Percentiles rank a stretch among this genome's conserved stretches.
These are phyloP conservation scores for Acrobasis repandana DNA, from an alignment of 2,888 invertebrate genomes.

Conservation along the genomic window DNA sequence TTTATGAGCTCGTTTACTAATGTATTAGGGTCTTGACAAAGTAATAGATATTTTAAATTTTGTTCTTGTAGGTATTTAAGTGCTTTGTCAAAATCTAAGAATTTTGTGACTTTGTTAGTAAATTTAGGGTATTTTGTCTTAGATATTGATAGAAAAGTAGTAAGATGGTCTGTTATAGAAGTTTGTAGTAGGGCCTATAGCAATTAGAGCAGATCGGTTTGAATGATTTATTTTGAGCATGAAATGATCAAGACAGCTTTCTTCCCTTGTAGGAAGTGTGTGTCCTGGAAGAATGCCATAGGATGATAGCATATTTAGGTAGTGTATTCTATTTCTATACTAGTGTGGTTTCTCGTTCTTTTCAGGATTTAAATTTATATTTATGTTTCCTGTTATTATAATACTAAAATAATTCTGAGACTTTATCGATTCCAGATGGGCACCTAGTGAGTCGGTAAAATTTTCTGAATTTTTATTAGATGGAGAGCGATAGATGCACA, in stretches of 20 bases:
- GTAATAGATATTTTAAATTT: too few relatives aligned
- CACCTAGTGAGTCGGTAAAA: background rate
- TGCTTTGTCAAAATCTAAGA: background rate
- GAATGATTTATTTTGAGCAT: background rate
- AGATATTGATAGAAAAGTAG: background rate
- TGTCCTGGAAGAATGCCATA: background rate
- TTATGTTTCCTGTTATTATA: constrained; percentile 4
- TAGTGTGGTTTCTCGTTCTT: background rate
- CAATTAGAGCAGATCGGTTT: background rate
- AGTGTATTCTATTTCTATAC: background rate
- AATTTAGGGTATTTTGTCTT: background rate
- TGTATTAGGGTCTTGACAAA: too few relatives aligned
- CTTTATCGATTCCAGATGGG: background rate
- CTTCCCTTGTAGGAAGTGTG: background rate
- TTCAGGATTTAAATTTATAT: background rate
- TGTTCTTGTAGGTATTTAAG: too few relatives aligned
- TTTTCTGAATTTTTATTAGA: background rate
- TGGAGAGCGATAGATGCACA: constrained; percentile 1
- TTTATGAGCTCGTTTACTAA: too few relatives aligned
- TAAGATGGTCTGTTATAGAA: background rate
- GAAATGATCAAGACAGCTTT: background rate
- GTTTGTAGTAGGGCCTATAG: background rate
- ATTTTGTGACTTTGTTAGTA: background rate
- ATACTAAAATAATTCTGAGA: background rate
- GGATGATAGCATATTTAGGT: background rate